Percentiles rank a stretch among this genome's conserved stretches.
Evolutionary conservation across 1,140 invertebrate species (phyloP).

Genomic region (Drosophila ironensis): DNA sequence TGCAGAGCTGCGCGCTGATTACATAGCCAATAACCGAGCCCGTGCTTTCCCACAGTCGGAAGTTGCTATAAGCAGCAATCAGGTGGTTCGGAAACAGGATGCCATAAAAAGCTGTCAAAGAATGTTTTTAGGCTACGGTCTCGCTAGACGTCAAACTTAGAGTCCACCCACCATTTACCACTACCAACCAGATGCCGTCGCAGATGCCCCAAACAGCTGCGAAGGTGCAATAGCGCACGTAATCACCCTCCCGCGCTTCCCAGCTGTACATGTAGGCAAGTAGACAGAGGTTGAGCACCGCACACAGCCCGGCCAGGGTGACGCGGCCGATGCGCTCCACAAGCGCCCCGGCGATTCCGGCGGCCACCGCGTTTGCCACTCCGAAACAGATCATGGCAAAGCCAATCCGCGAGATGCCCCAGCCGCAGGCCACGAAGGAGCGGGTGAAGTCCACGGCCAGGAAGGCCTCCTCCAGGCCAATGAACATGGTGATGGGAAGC

Average conservation of each 20-base stretch:
- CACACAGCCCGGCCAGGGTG: slow-evolving; percentile 87
- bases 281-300: slow-evolving; percentile 88
- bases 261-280: slow-evolving; percentile 87
- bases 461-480: slow-evolving; percentile 96
- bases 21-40: slow-evolving; percentile 94
- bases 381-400: slow-evolving; percentile 97
- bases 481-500: slow-evolving; percentile 96
- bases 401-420: slow-evolving; percentile 94
- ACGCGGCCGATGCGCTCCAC: slow-evolving; percentile 90
- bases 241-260: slow-evolving; percentile 88
- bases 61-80: slow-evolving; percentile 96
- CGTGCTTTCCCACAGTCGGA: slow-evolving; percentile 94
- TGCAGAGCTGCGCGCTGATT: slow-evolving; percentile 90
- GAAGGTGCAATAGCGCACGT: slow-evolving; percentile 90
- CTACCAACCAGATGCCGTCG: slow-evolving; percentile 96
- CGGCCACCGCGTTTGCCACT: slow-evolving; percentile 90
- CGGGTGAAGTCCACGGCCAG: slow-evolving; percentile 94
- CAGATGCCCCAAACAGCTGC: slow-evolving; percentile 95
- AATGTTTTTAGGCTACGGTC: not conserved
- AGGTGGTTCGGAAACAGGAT: slow-evolving; percentile 93
- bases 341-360: slow-evolving; percentile 89
- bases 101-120: slow-evolving; percentile 90
- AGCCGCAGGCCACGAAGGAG: slow-evolving; percentile 93
- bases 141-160: not conserved
- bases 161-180: slow-evolving; percentile 91